Conservation (phyloP, 1,140 invertebrate genomes). For the Mizuhopecten yessoensis region DNA sequence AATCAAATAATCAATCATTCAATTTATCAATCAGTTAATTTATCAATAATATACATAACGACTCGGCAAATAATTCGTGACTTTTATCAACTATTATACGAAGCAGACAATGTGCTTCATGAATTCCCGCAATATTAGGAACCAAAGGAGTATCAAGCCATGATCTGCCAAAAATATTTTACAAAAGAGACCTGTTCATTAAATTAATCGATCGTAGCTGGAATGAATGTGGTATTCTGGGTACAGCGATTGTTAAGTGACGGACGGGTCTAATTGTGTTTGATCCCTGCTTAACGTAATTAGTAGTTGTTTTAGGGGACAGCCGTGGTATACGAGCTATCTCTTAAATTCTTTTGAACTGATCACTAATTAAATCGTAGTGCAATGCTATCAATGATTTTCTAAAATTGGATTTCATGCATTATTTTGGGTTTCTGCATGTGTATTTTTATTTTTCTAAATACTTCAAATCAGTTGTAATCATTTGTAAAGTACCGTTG, state of each 20-base stretch:
- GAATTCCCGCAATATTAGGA: background rate
- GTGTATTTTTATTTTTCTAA: background rate
- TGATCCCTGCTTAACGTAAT: background rate
- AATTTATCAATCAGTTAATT: too few relatives aligned
- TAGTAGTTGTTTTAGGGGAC: background rate
- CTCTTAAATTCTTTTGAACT: background rate
- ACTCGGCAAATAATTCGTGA: too few relatives aligned
- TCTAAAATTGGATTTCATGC: conserved; percentile 2
- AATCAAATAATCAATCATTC: too few relatives aligned
- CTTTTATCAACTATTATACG: background rate
- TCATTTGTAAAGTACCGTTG: background rate
- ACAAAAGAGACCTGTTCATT: background rate
- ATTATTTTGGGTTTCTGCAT: background rate
- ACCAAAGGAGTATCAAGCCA: background rate
- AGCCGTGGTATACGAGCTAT: background rate
- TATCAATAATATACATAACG: too few relatives aligned
- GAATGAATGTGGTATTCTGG: background rate
- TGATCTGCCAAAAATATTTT: background rate
- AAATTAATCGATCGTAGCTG: background rate
- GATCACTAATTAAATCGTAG: background rate
- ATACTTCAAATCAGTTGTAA: background rate
- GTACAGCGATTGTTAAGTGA: background rate
- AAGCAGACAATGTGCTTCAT: background rate
- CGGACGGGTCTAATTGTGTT: background rate
- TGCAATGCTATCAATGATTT: background rate